These are phyloP conservation scores for Coelopa pilipes DNA, from an alignment of 2,888 invertebrate genomes.

Conservation along the genomic window DNA sequence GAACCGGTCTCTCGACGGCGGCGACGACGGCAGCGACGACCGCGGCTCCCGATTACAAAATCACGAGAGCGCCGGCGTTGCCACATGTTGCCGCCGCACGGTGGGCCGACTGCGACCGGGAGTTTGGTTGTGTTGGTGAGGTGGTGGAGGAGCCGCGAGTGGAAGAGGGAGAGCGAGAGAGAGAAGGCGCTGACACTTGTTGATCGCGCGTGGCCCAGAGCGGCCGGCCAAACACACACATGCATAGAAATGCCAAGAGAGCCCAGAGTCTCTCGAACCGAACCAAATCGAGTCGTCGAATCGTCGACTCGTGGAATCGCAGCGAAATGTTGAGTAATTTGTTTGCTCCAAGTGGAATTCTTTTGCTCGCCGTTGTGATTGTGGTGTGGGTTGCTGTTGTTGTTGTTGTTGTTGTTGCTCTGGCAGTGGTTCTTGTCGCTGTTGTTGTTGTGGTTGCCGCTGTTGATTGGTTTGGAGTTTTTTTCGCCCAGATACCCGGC, in stretches of 20 bases:
- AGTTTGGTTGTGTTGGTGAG: neutral
- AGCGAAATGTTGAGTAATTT: slow-evolving; percentile 21
- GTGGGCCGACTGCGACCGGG: neutral
- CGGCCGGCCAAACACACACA: too few relatives aligned
- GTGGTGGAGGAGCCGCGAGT: neutral
- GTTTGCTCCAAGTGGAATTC: neutral
- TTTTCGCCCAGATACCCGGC: neutral
- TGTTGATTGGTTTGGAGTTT: neutral
- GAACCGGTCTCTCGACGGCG: slow-evolving; percentile 17
- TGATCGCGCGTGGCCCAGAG: slow-evolving; percentile 9
- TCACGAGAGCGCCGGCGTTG: slow-evolving; percentile 4
- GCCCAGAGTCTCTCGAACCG: neutral
- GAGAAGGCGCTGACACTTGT: slow-evolving; percentile 12
- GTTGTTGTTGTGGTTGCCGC: neutral
- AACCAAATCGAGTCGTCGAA: too few relatives aligned
- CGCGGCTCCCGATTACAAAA: slow-evolving; percentile 15
- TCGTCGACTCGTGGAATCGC: too few relatives aligned
- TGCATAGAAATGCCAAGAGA: neutral
- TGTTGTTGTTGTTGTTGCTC: neutral
- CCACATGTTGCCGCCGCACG: neutral
- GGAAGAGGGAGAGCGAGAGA: neutral
- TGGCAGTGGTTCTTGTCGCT: neutral
- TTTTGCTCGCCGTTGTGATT: neutral
- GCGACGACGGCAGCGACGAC: neutral
- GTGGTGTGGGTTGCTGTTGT: neutral